Evolutionary conservation across 1,140 invertebrate species (phyloP).

Genomic region (Drosophila persimilis): DNA sequence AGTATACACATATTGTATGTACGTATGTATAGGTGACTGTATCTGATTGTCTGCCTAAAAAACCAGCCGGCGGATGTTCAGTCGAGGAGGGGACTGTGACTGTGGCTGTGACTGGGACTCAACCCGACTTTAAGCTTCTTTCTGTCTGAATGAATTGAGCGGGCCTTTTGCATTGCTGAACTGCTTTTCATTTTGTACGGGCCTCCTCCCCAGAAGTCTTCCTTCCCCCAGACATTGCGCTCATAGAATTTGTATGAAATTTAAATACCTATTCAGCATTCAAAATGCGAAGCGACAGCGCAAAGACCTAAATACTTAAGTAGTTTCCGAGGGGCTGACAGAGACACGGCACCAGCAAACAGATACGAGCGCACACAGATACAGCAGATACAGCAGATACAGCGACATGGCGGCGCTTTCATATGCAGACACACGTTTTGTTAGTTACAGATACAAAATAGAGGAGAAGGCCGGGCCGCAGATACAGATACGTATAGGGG

Average conservation of each 20-base stretch:
- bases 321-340: conserved; percentile 75
- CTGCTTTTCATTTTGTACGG: conserved; percentile 38
- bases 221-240: conserved; percentile 53
- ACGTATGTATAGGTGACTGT: conserved; percentile 21
- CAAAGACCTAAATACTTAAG: conserved; percentile 81
- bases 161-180: conserved; percentile 72
- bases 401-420: conserved; percentile 57
- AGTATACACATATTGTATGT: too few relatives aligned
- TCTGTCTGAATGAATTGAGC: conserved; percentile 63
- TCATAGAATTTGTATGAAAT: conserved; percentile 82
- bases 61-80: conserved; percentile 58
- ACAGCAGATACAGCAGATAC: conserved; percentile 17
- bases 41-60: conserved; percentile 48
- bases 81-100: conserved; percentile 29
- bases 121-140: conserved; percentile 61
- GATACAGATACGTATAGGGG: conserved; percentile 43
- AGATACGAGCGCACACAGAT: conserved; percentile 16
- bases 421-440: conserved; percentile 72
- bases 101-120: conserved; percentile 14
- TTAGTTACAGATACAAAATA: conserved; percentile 68
- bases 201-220: conserved; percentile 42
- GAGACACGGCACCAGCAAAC: conserved; percentile 21
- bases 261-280: conserved; percentile 82
- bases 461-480: conserved; percentile 51
- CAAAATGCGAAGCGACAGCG: conserved; percentile 77